Evolutionary conservation across 2,797 vertebrate genomes (phyloP).

Genomic region (Catharus ustulatus): DNA sequence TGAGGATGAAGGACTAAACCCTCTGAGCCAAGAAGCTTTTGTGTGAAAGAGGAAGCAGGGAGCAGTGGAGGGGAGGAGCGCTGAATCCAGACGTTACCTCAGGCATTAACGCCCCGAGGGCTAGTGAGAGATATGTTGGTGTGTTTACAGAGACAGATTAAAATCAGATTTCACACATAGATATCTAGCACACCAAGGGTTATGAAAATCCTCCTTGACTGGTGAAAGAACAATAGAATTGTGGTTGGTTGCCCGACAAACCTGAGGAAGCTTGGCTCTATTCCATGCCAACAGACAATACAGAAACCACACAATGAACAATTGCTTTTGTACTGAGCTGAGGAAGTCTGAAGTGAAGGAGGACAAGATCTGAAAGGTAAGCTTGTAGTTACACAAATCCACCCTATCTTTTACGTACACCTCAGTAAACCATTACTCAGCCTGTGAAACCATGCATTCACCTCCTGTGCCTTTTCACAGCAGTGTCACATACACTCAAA

Average conservation of each 20-base stretch:
- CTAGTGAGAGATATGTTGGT: not conserved
- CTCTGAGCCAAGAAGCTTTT: slow-evolving; percentile 20
- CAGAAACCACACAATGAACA: slow-evolving; percentile 44
- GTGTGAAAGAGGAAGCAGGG: slow-evolving; percentile 16
- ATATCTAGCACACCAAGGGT: slow-evolving; percentile 52
- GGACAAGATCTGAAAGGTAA: slow-evolving; percentile 7
- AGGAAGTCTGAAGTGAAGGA: slow-evolving; percentile 36
- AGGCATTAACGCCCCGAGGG: slow-evolving; percentile 28
- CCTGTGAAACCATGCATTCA: not conserved
- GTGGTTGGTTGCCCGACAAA: slow-evolving; percentile 17
- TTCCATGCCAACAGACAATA: slow-evolving; percentile 22
- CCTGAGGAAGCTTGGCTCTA: slow-evolving; percentile 21
- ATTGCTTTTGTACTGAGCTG: not conserved
- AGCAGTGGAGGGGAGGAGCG: slow-evolving; percentile 23
- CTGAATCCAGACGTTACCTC: slow-evolving; percentile 58
- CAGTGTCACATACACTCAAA: not conserved
- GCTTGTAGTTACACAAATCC: slow-evolving; percentile 59
- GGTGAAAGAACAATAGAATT: slow-evolving; percentile 1
- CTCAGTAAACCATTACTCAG: slow-evolving; percentile 41
- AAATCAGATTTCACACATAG: slow-evolving; percentile 46
- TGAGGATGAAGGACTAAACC: not conserved
- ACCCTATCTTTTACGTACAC: slow-evolving; percentile 31
- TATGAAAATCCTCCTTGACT: slow-evolving; percentile 41
- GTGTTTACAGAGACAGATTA: slow-evolving; percentile 55
- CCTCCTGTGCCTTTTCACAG: not conserved